Evolutionary conservation across 2,797 vertebrate genomes (phyloP), one percentile per base, ranked within the genome.

Genomic region (Cryptoprocta ferox): DNA sequence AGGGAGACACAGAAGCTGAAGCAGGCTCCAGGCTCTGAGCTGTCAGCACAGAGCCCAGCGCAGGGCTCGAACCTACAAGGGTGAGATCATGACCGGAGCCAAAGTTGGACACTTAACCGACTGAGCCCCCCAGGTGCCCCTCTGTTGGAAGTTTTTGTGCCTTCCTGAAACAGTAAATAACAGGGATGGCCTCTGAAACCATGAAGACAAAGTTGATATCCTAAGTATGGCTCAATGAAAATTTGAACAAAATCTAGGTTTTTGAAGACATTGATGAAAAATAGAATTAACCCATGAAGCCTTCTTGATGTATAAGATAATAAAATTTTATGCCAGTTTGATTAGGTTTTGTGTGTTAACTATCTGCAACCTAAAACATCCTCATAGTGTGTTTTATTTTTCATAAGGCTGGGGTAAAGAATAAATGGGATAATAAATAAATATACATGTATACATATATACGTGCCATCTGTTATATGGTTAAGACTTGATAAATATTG

Each of bases 321-420:
- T 61, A 42, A 45, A 30, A 3, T 39, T 92, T 76, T 68, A 70
- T 71, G 45, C n/a, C 37, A n/a, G 10, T 92, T 70, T 87, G 71
- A 91, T 32, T 73, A 78, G 19, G 21, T 84, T 95, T 97, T 79
- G 28, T 65, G 88, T 91, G 4, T 42, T 90, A 70, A 16, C 80
- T 97, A 95, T 95, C 87, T 94, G 50, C 16, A 88, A 35, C 5
- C 8, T 88, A 76, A 95, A 92, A 88, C 75, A 95, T 61, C 66
- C 42, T 79, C 59, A 53, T 19, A 32, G 7, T 13, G 5, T 70
- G 30, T 15, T 68, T 80, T 87, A 53, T 71, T 96, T 94, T 81
- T 56, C 50, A n/a, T 71, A 70, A 75, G 45, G 28, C 16, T 84
- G 26, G 30, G 56, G 13, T 94, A 39, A 91, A 78, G 48, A 84